Base-by-base conservation (phyloP, 2,797 vertebrate genomes). In the Bradypodion pumilum region DNA sequence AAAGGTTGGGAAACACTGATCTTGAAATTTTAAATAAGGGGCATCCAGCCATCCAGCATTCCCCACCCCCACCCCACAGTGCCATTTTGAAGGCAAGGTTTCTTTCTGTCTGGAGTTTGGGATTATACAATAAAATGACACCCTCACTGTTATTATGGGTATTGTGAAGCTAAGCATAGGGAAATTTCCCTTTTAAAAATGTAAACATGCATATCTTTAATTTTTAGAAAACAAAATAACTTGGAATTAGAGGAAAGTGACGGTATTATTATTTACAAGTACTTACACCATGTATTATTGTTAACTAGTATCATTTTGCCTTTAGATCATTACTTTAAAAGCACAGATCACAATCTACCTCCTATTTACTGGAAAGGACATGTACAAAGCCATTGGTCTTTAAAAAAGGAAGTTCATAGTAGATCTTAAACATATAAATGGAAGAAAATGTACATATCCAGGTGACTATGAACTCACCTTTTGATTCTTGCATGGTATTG, bases 141-240 rank as follows among this genome's bases (percentile, higher is more conserved):
- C 2, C 25, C 37, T 42, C 65, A 76, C 87, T 83, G n/a, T n/a
- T n/a, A n/a, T n/a, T n/a, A n/a, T 73, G 49, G 59, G 62, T 85
- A 78, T 78, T 68, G 40, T 63, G 60, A 69, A 37, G 52, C n/a
- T 74, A 49, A 81, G 40, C 62, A 80, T 37, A 59, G 74, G 65
- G n/a, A 90, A 90, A 85, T 21, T 60, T 69, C 46, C 46, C 4
- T 12, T 49, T 37, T 37, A 37, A 37, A 37, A 2, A 37, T 37
- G 37, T 37, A 37, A 37, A 37, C 37, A 37, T n/a, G n/a, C n/a
- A n/a, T n/a, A n/a, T n/a, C n/a, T n/a, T n/a, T n/a, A n/a, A n/a
- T n/a, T n/a, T n/a, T n/a, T n/a, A n/a, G n/a, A 49, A 49, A 49
- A 49, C 7, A 49, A 49, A 62, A 23, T 23, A 62, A 62, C 27